A percentile compares a stretch with the other conserved stretches of the same genome.
Evolutionary conservation across 2,797 vertebrate genomes (phyloP).

Genomic region (Sebastes umbrosus): DNA sequence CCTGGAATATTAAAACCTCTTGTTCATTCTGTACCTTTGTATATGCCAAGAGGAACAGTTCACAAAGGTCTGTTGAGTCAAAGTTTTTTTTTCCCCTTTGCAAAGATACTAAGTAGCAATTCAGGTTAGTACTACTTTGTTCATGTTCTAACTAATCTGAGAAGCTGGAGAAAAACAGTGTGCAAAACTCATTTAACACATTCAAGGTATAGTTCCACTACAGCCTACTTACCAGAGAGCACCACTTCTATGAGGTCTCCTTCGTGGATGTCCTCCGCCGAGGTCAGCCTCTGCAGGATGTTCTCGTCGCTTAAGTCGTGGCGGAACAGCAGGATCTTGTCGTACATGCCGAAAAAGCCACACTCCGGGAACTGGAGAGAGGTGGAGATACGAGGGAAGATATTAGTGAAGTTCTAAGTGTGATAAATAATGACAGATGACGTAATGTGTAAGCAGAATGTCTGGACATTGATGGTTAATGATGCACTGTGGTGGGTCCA

Average conservation of each 20-base stretch:
- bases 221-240: conserved; percentile 86
- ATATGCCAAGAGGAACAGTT: conserved; percentile 11
- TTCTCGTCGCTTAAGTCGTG: conserved; percentile 96
- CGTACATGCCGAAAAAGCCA: conserved; percentile 98
- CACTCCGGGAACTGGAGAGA: conserved; percentile 88
- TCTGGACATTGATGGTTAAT: neutral
- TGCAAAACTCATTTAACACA: neutral
- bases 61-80: neutral
- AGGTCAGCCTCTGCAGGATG: conserved; percentile 95
- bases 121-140: neutral
- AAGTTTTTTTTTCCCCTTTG: too few relatives aligned
- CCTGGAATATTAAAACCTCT: neutral
- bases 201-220: neutral
- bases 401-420: neutral
- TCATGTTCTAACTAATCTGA: neutral
- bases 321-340: conserved; percentile 98
- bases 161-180: neutral
- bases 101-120: neutral
- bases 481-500: neutral
- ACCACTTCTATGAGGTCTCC: conserved; percentile 90
- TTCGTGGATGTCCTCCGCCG: conserved; percentile 95
- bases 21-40: conserved; percentile 1
- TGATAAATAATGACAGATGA: neutral
- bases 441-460: neutral
- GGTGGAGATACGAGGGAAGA: neutral